Evolutionary conservation across 1,140 invertebrate species (phyloP), one percentile per base, ranked within the genome.

Genomic region (Drosophila trapezifrons): DNA sequence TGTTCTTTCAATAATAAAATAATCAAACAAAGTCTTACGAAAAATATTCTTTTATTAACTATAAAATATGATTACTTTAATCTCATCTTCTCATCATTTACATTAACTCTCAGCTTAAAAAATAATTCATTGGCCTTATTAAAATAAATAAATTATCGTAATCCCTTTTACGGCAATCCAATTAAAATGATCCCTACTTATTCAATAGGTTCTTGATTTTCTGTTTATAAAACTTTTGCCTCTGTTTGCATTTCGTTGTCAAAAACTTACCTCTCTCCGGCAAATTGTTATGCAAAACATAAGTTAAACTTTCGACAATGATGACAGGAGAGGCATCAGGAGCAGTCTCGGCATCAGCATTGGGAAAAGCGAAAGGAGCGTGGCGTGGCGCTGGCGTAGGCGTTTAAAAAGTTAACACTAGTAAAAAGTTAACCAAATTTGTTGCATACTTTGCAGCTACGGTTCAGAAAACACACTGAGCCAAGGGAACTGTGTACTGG

Each of bases 371-470:
- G 40, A 43, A 29, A 13, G 47, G 12, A 38, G 35, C 45, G 56
- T 64, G 42, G n/a, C 17, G 38, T 40, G 72, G 32, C 46, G 32
- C 46, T 51, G 54, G 27, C 42, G 66, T 47, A 47, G 59, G 76
- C 79, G 79, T 89, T 87, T 89, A 77, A 89, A 89, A 87, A 87
- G 83, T 89, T 89, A 89, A 80, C 76, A 87, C 84, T 89, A 74
- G 79, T 77, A 70, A 67, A 65, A 89, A 87, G 84, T 87, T 87
- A 87, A 87, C 79, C 76, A 87, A 87, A 89, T 87, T 83, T 87
- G 84, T 74, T 80, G 83, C 79, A 87, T 89, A 89, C 83, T 89
- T 87, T 77, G 49, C 83, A 83, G 83, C 80, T 81, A 59, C 76
- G 84, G 76, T 76, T 70, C 84, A 83, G 76, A 87, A 89, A 79